phyloP scores from a whole-genome alignment of 2,888 invertebrate genomes.

The Euspilapteryx auroguttella region DNA sequence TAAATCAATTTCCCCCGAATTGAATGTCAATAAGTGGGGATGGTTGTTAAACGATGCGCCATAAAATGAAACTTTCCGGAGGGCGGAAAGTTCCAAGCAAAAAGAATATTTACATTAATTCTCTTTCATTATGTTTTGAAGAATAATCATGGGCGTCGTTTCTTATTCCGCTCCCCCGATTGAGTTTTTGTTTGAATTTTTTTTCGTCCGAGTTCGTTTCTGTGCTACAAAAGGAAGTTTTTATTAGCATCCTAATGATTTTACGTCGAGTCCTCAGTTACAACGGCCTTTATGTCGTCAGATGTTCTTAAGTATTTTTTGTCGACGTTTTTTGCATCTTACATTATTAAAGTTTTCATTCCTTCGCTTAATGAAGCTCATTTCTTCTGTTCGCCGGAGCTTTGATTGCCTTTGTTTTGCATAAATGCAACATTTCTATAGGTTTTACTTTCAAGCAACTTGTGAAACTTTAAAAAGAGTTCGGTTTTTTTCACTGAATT shows the following conservation, averaged over 20 bases:
- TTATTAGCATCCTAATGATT: slow-evolving; percentile 65
- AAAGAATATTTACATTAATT: slow-evolving; percentile 65
- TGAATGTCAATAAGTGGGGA: slow-evolving; percentile 62
- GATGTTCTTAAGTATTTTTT: slow-evolving; percentile 62
- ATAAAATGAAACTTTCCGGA: slow-evolving; percentile 60
- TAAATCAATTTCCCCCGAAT: slow-evolving; percentile 62
- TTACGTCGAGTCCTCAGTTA: slow-evolving; percentile 61
- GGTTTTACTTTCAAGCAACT: slow-evolving; percentile 44
- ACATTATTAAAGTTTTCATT: slow-evolving; percentile 63
- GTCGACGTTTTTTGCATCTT: slow-evolving; percentile 57
- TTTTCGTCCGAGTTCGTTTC: slow-evolving; percentile 49
- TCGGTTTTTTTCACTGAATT: too few relatives aligned
- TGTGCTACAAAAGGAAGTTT: slow-evolving; percentile 60
- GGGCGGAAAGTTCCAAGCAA: slow-evolving; percentile 51
- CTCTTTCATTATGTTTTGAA: slow-evolving; percentile 63
- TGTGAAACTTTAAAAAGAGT: slow-evolving; percentile 45
- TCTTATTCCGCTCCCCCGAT: slow-evolving; percentile 50
- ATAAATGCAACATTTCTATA: slow-evolving; percentile 60
- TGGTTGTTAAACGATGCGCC: slow-evolving; percentile 56
- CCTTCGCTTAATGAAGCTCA: slow-evolving; percentile 60
- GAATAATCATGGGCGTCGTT: slow-evolving; percentile 59
- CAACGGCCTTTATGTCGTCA: slow-evolving; percentile 63
- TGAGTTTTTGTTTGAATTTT: slow-evolving; percentile 63
- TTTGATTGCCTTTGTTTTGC: slow-evolving; percentile 62
- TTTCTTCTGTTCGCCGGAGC: slow-evolving; percentile 57